phyloP scores from a whole-genome alignment of 2,797 vertebrate species.

The Sebastes itinus region DNA sequence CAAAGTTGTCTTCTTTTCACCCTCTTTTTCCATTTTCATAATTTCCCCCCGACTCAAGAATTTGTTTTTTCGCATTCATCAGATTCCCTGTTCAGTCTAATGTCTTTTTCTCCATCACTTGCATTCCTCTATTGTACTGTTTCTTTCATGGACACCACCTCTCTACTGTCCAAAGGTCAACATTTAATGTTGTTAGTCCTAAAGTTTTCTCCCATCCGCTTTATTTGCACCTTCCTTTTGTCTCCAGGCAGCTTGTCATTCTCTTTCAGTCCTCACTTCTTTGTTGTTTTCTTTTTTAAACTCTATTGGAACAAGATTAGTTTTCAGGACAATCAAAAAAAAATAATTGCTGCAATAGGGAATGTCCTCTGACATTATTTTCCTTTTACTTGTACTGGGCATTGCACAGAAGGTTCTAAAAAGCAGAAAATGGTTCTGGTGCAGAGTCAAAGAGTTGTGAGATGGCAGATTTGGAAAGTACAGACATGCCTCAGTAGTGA shows the following conservation, averaged over 20 bases:
- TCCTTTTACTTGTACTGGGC: background rate
- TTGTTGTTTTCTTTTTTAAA: background rate
- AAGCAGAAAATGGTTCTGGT: background rate
- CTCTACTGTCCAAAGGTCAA: background rate
- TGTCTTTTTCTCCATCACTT: background rate
- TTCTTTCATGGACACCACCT: background rate
- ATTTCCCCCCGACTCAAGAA: too few relatives aligned
- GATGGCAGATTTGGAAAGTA: conserved; percentile 17
- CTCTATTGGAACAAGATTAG: background rate
- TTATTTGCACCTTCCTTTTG: background rate
- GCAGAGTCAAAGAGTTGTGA: background rate
- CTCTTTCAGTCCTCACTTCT: background rate
- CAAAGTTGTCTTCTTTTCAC: too few relatives aligned
- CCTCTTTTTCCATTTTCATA: too few relatives aligned
- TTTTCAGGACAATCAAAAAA: conserved; percentile 2
- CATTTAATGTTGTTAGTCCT: background rate
- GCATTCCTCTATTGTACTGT: background rate
- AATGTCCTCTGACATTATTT: background rate
- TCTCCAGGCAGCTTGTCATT: background rate
- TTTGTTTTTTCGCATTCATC: background rate
- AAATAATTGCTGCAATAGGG: background rate
- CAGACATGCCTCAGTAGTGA: conserved; percentile 32
- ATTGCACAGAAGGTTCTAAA: background rate
- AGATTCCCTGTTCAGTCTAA: background rate
- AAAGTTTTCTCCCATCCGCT: background rate